phyloP scores from a whole-genome alignment of 1,140 invertebrate species.

The Paralvinella palmiformis region DNA sequence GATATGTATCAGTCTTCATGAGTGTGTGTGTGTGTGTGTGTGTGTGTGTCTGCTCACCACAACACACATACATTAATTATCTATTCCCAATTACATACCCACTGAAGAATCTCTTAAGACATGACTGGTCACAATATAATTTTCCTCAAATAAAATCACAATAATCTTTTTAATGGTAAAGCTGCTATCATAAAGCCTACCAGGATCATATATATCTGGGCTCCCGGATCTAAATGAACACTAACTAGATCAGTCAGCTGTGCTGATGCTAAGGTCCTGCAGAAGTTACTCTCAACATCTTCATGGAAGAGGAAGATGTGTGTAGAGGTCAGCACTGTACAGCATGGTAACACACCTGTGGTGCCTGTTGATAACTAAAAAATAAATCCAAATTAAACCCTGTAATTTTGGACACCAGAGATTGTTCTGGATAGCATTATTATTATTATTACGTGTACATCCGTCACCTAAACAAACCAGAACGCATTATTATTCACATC shows the following conservation, averaged over 20 bases:
- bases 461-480: too few relatives aligned
- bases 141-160: neutral
- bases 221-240: conserved; percentile 31
- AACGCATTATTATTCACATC: too few relatives aligned
- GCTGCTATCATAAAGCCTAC: conserved; percentile 46
- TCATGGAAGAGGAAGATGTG: conserved; percentile 67
- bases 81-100: neutral
- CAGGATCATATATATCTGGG: conserved; percentile 57
- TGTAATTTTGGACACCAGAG: too few relatives aligned
- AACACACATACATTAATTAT: neutral
- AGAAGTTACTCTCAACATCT: conserved; percentile 47
- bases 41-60: neutral
- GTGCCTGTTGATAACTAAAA: conserved; percentile 2
- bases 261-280: conserved; percentile 43
- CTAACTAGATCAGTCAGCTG: conserved; percentile 41
- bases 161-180: neutral
- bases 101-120: neutral
- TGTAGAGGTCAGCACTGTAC: conserved; percentile 60
- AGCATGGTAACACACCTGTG: conserved; percentile 56
- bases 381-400: neutral
- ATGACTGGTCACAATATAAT: neutral
- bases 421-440: too few relatives aligned
- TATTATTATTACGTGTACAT: too few relatives aligned
- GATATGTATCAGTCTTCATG: too few relatives aligned
- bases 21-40: too few relatives aligned